A percentile compares a stretch with the other conserved stretches of the same genome.
Evolutionary conservation across 2,888 invertebrate species (phyloP).

Genomic region (Eilema griseolum): DNA sequence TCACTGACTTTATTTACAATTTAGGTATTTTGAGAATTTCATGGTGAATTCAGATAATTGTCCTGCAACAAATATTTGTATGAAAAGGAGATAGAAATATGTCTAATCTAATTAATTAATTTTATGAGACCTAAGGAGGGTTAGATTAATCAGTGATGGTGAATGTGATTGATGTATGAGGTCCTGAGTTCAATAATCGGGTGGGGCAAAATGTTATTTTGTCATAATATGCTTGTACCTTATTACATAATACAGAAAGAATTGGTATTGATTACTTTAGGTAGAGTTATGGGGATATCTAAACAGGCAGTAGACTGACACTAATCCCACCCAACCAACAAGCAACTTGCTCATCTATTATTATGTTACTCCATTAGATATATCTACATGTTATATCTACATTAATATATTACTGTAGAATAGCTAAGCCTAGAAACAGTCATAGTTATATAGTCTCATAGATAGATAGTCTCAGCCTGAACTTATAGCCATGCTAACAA

Average conservation of each 20-base stretch:
- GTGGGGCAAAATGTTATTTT: too few species aligned
- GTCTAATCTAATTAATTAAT: neutral
- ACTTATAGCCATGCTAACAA: neutral
- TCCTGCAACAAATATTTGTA: constrained; percentile 17
- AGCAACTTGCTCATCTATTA: too few species aligned
- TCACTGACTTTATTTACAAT: constrained; percentile 64
- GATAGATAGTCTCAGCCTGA: neutral
- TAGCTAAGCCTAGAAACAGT: neutral
- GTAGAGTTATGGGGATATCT: too few species aligned
- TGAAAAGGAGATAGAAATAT: neutral
- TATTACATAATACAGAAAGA: too few species aligned
- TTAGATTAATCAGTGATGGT: neutral
- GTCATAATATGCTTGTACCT: too few species aligned
- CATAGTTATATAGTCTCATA: neutral
- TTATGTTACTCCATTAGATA: too few species aligned
- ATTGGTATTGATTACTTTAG: too few species aligned
- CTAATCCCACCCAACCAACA: too few species aligned
- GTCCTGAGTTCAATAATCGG: too few species aligned
- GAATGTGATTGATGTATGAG: neutral
- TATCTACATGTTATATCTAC: too few species aligned
- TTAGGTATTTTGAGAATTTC: constrained; percentile 51
- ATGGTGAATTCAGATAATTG: constrained; percentile 32
- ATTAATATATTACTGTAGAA: neutral
- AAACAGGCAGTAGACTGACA: too few species aligned
- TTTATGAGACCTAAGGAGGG: neutral